Conservation (phyloP, 1,140 invertebrate species). For the Capitella teleta region DNA sequence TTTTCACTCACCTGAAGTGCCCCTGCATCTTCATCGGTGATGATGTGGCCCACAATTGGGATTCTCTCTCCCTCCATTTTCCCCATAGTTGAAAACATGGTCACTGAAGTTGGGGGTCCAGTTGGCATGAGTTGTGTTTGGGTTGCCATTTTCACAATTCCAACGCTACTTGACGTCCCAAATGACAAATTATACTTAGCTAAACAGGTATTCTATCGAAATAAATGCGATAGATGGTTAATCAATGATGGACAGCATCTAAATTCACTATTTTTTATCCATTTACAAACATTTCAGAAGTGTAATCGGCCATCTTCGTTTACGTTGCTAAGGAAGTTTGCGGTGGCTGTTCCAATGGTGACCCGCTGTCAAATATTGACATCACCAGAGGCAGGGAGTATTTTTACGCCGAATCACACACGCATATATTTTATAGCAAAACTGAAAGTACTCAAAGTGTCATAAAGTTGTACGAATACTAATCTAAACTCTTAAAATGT, state of each 20-base stretch:
- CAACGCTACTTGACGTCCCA: neutral
- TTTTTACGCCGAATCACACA: no score
- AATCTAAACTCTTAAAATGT: no score
- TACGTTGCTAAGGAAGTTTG: slow-evolving; percentile 1
- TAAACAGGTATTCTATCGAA: neutral
- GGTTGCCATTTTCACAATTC: no score
- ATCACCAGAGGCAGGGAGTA: no score
- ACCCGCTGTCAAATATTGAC: no score
- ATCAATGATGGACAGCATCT: neutral
- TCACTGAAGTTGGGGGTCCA: neutral
- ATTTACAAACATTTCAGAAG: neutral
- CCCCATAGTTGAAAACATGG: neutral
- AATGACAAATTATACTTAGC: neutral
- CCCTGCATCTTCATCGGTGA: slow-evolving; percentile 37
- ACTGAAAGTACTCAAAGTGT: no score
- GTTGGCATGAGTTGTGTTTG: no score
- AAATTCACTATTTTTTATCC: neutral
- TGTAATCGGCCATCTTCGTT: neutral
- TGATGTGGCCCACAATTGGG: slow-evolving; percentile 34
- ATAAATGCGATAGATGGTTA: neutral
- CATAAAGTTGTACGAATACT: no score
- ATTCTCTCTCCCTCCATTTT: slow-evolving; percentile 9
- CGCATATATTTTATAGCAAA: no score
- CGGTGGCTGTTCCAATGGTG: no score
- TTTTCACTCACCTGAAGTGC: slow-evolving; percentile 23